Evolutionary conservation across 1,140 invertebrate genomes (phyloP), one percentile per base, ranked within the genome.

Genomic region (Drosophila novamexicana): DNA sequence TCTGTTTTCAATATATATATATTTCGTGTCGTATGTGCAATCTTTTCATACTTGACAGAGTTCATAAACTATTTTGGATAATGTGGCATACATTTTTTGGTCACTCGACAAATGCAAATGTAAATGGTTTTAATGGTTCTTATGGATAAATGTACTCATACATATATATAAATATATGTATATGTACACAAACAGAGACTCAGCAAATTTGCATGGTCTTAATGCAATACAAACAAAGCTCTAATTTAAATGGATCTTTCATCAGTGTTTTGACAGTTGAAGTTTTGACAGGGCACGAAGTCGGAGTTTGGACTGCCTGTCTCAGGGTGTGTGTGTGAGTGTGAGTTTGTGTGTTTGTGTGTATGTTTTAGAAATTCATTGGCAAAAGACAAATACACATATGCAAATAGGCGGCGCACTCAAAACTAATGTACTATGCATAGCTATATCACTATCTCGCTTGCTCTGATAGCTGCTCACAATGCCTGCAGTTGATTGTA

Each of bases 261-360:
- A 75, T 82, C 79, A 80, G 69, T 89, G 84, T 89, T 88, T 71
- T 88, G 84, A 88, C 84, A 89, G 83, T 88, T 88, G 83, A 88
- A 88, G 83, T 88, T 88, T 82, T 86, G 71, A 79, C 72, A 56
- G 77, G 52, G 59, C 45, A 49, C 22, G 64, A 29, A 52, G 44
- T 14, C 18, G 58, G 36, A 56, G 14, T 16, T n/a, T 14, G 32
- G 63, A 45, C 34, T 44, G 52, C 9, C 42, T 36, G 12, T 34
- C 32, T 42, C 22, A 22, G 22, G 2, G 8, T 32, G 37, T 39
- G 10, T 61, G 32, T 61, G 4, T 50, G 12, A 34, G 16, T 61
- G 4, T 50, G 12, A 34, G 16, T 61, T 8, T 14, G 29, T 49
- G 47, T 14, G 32, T 45, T 54, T 37, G 50, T 49, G 45, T 66